Base-by-base conservation (phyloP, 2,888 invertebrate genomes). In the Ceraclea dissimilis region DNA sequence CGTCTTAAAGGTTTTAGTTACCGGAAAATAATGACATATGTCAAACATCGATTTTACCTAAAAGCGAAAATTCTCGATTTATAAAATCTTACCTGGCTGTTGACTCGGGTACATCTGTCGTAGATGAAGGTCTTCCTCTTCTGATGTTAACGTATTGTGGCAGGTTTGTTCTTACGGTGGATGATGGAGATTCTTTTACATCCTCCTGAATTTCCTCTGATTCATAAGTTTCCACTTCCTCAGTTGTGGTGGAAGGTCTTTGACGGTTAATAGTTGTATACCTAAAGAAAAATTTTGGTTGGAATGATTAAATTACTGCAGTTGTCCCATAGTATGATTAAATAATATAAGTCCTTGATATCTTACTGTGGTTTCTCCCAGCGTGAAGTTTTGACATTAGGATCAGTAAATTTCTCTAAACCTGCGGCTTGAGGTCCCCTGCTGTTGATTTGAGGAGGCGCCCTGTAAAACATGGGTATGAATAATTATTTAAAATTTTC, bases 71-170 rank as follows among this genome's bases (percentile, higher is more conserved):
- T n/a, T n/a, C n/a, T n/a, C n/a, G n/a, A n/a, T n/a, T n/a, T 19
- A 49, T 49, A 11, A 4, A 19, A 22, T 16, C n/a, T 49, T 8
- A 62, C 61, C 59, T 58, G 13, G 53, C 34, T 13, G 58, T 59
- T 21, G 59, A 26, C 22, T 59, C 52, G 18, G 60, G 51, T 46
- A 58, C 50, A 8, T 52, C 46, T 13, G 60, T 57, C 10, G 60
- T 76, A 0, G 79, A 73, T 0, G 79, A 73, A 13, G 82, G 84
- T 64, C 81, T 78, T 0, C 83, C 79, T 59, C 90, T 76, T 49
- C 85, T 73, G 22, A 89, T 86, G 53, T 85, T 88, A 1, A 86
- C 85, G 64, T 90, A 90, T 61, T 88, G 83, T 1, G 80, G 73
- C 52, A 79, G 65, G 16, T 73, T 70, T 8, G 75, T 79, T 18